Percentiles rank a stretch among this genome's conserved stretches.
Evolutionary conservation across 2,888 invertebrate species (phyloP).

Genomic region (Hemistola chrysoprasaria): DNA sequence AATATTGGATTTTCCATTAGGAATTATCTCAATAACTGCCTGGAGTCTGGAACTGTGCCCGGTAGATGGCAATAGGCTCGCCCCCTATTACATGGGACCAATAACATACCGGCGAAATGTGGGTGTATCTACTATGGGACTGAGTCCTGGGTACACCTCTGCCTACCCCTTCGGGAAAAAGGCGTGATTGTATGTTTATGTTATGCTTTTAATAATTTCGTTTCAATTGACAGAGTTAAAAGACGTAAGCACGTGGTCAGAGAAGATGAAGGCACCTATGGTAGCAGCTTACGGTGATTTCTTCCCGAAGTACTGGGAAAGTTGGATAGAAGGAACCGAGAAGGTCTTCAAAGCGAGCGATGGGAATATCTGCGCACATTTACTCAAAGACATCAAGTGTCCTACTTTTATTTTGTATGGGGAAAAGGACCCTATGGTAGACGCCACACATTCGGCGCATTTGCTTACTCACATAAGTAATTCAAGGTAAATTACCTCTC

Average conservation of each 20-base stretch:
- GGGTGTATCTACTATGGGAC: too few species aligned
- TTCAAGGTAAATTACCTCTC: too few species aligned
- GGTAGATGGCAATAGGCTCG: too few species aligned
- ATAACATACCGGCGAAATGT: too few species aligned
- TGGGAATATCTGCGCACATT: conserved; percentile 88
- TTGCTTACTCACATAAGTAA: conserved; percentile 85
- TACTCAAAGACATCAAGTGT: conserved; percentile 85
- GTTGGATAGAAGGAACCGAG: conserved; percentile 87
- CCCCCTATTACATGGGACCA: too few species aligned
- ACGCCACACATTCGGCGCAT: conserved; percentile 87
- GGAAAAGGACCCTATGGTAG: conserved; percentile 90
- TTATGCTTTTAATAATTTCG: too few species aligned
- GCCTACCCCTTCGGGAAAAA: too few species aligned
- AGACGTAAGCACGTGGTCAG: conserved; percentile 90
- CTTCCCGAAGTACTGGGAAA: conserved; percentile 85
- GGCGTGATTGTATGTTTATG: too few species aligned
- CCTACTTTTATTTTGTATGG: conserved; percentile 93
- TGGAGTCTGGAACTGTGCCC: too few species aligned
- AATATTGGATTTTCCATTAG: too few species aligned
- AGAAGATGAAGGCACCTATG: conserved; percentile 88
- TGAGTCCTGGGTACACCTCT: too few species aligned
- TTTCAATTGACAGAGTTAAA: conserved; percentile 85
- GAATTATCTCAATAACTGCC: too few species aligned
- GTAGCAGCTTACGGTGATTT: conserved; percentile 88
- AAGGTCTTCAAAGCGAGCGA: conserved; percentile 80